Conservation (phyloP, 1,140 invertebrate genomes). For the Linepithema humile region DNA sequence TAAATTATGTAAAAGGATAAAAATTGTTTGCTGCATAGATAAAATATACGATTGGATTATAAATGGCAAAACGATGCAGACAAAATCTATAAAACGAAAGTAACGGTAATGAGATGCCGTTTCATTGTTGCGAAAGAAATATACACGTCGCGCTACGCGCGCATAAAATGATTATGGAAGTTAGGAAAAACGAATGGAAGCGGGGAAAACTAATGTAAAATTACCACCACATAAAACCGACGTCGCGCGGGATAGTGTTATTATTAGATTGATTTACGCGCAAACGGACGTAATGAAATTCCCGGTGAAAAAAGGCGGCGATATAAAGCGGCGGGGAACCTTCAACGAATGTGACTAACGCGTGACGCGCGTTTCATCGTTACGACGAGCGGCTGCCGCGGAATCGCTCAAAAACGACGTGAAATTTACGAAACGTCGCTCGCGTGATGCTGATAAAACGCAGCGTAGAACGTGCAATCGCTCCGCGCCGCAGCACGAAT, state of each 20-base stretch:
- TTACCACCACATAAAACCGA: background rate
- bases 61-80: background rate
- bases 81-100: constrained; percentile 3
- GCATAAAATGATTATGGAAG: background rate
- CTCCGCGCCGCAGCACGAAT: constrained; percentile 1
- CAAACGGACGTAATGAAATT: background rate
- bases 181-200: background rate
- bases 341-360: constrained; percentile 14
- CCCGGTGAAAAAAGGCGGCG: background rate
- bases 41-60: background rate
- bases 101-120: background rate
- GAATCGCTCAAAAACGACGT: background rate
- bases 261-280: background rate
- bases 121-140: background rate
- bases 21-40: background rate
- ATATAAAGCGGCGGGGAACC: background rate
- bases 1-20: background rate
- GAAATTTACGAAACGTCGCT: constrained; percentile 21
- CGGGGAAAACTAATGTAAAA: background rate
- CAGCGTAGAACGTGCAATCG: background rate
- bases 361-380: constrained; percentile 7
- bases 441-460: background rate
- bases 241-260: background rate
- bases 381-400: too few relatives aligned
- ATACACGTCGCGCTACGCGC: background rate